phyloP scores from a whole-genome alignment of 2,797 vertebrate genomes.

The Pangasius sanitwongsei region DNA sequence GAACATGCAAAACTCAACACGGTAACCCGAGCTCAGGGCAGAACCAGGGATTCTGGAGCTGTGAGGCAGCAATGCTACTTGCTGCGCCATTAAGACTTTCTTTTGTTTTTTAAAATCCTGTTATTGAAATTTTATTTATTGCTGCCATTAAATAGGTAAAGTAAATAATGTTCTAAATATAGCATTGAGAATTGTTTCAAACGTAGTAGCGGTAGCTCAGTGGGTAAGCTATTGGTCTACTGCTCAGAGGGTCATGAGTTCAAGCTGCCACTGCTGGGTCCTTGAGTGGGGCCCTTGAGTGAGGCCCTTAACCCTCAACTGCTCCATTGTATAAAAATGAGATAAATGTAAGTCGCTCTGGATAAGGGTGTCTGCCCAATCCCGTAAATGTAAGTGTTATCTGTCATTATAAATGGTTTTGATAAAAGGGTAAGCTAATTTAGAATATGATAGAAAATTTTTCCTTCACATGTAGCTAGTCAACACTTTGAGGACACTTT shows the following conservation, averaged over 20 bases:
- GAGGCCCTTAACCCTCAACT: no score
- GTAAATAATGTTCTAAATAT: background rate
- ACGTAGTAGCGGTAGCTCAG: no score
- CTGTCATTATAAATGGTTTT: background rate
- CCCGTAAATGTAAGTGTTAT: no score
- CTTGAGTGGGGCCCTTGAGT: no score
- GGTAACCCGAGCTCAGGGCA: background rate
- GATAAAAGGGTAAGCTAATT: background rate
- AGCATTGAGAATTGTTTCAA: background rate
- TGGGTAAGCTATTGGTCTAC: no score
- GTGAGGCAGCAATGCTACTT: background rate
- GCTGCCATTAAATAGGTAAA: background rate
- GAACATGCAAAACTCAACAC: background rate
- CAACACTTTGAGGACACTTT: background rate
- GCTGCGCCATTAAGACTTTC: background rate
- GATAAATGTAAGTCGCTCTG: no score
- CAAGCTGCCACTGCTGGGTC: no score
- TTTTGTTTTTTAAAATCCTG: background rate
- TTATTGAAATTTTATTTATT: background rate
- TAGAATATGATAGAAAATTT: background rate
- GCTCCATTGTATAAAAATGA: no score
- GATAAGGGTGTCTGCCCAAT: no score
- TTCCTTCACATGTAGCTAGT: background rate
- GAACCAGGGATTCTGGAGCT: background rate
- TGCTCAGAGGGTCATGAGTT: no score